Percentiles rank a stretch among this genome's conserved stretches.
Conservation (phyloP, 23 tunicate species). For the Botrylloides violaceus region DNA sequence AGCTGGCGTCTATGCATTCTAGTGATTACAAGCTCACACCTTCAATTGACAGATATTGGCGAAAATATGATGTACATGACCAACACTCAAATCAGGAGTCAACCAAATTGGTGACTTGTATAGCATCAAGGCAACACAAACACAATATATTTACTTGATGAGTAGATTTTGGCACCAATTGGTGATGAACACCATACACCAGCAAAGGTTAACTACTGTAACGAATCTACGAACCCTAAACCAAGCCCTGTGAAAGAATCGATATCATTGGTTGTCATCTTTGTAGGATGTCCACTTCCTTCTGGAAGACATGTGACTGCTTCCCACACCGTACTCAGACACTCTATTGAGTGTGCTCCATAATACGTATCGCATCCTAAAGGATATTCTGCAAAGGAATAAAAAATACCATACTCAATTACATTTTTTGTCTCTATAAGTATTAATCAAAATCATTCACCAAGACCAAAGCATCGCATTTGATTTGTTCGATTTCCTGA, state of each 20-base stretch:
- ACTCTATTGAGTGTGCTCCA: constrained; percentile 19
- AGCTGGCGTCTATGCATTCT: too few relatives aligned
- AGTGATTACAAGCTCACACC: too few relatives aligned
- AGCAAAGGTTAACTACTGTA: too few relatives aligned
- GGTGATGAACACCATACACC: too few relatives aligned
- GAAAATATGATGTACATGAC: background rate
- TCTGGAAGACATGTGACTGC: constrained; percentile 17
- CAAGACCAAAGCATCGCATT: constrained; percentile 4
- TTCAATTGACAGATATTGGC: too few relatives aligned
- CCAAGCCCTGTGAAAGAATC: constrained; percentile 6
- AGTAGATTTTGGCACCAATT: too few relatives aligned
- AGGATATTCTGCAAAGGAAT: constrained; percentile 8
- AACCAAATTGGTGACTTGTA: background rate
- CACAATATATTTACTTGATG: too few relatives aligned
- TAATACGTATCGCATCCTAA: constrained; percentile 2
- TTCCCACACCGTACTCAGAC: constrained; percentile 28
- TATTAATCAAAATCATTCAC: background rate
- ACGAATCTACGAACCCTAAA: background rate
- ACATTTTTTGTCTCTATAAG: background rate
- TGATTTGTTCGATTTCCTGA: constrained; percentile 12
- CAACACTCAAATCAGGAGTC: background rate
- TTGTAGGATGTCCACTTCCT: constrained; percentile 18
- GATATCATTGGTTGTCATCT: background rate
- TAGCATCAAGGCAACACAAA: too few relatives aligned
- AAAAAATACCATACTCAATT: background rate